Conservation (phyloP, 2,113 vertebrate genomes). For the Myotis brandtii region DNA sequence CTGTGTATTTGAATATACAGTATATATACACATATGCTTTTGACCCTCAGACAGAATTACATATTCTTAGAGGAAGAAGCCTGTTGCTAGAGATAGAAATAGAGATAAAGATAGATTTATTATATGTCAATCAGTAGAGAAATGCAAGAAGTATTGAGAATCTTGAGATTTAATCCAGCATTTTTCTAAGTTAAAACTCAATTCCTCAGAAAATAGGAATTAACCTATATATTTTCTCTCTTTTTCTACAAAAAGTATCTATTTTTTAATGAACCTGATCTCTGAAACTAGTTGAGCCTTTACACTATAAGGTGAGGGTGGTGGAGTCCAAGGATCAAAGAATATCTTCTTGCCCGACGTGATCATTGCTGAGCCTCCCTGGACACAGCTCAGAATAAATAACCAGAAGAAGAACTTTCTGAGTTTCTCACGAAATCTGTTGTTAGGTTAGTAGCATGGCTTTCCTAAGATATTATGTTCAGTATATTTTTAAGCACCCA, state of each 20-base stretch:
- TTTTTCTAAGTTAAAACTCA: neutral
- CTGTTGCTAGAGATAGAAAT: neutral
- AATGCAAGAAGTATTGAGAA: neutral
- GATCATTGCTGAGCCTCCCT: neutral
- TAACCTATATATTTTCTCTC: neutral
- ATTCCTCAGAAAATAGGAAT: conserved; percentile 7
- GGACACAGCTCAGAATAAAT: neutral
- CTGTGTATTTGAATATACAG: neutral
- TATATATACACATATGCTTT: neutral
- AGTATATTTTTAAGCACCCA: neutral
- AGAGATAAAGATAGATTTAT: neutral
- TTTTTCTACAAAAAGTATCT: neutral
- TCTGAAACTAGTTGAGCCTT: neutral
- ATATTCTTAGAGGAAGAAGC: neutral
- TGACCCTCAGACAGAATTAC: neutral
- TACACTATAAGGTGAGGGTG: neutral
- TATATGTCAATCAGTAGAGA: neutral
- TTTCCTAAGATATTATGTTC: neutral
- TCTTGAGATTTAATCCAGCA: neutral
- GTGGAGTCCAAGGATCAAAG: neutral
- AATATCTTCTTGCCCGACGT: neutral
- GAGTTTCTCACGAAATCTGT: neutral
- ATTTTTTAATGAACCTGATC: neutral
- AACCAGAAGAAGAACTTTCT: neutral
- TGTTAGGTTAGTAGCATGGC: neutral